Evolutionary conservation across 2,888 invertebrate genomes (phyloP), one percentile per base, ranked within the genome.

Genomic region (Odontothrips loti): DNA sequence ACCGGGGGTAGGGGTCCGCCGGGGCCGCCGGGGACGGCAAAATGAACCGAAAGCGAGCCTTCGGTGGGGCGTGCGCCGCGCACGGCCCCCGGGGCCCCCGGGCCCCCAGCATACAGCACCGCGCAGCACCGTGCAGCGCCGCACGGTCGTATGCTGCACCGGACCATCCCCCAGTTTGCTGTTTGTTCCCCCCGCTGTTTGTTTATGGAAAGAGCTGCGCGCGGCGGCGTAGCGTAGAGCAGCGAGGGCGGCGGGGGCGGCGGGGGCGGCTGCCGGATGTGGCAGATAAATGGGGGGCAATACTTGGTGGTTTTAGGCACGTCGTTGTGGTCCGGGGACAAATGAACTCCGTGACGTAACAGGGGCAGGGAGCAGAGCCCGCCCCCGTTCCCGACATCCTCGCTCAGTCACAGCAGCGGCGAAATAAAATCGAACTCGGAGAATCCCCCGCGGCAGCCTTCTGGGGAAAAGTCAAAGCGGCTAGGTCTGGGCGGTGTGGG

Each of bases 271-370:
- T 23, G 9, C 9, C 27, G 51, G 20, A 51, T 68, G 23, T 68
- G 68, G 23, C 68, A 68, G 68, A 68, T 23, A 68, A 68, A 68
- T 68, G 23, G 68, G n/a, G 34, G 68, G 68, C 68, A 68, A 68
- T 68, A 68, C 68, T 68, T 68, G 68, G 68, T 23, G 68, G 68
- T 23, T 68, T 68, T n/a, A 11, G n/a, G 23, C 68, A 20, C 51
- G 15, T 17, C 51, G 51, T 20, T 20, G 4, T 23, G 68, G 11
- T 68, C n/a, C 27, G 68, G 23, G n/a, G 23, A 11, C 68, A 68
- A 68, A 68, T 68, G 68, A 68, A 68, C 68, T 8, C 68, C 68
- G 23, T 23, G 9, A 20, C 20, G 27, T 11, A 68, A 68, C n/a
- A 68, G 23, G 63, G n/a, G n/a, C 17, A 51, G 6, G 6, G 15